Conservation (phyloP, 2,113 vertebrate genomes). For the Chloropsis hardwickii region DNA sequence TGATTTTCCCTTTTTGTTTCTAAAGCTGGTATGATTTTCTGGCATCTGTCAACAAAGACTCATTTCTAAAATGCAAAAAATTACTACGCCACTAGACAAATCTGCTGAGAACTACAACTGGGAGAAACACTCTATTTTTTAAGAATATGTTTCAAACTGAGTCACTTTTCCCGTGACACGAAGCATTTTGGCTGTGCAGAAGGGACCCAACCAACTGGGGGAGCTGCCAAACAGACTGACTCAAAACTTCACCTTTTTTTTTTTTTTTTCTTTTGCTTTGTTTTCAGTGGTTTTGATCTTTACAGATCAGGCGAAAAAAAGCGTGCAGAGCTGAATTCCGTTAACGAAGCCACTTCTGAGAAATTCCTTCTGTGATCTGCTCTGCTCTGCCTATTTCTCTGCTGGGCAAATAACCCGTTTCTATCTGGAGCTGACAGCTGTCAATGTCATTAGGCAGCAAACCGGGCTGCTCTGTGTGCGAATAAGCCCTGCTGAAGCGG, state of each 20-base stretch:
- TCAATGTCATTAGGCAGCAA: not conserved
- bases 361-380: not conserved
- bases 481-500: not conserved
- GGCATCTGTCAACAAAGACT: not conserved
- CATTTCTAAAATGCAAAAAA: not conserved
- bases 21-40: not conserved
- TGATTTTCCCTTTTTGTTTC: not conserved
- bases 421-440: conserved; percentile 22
- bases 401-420: not conserved
- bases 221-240: not conserved
- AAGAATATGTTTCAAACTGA: not conserved
- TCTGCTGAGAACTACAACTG: not conserved
- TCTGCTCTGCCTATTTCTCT: not conserved
- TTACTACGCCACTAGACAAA: not conserved
- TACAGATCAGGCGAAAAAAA: not conserved
- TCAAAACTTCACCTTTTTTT: not conserved
- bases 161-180: not conserved
- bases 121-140: not conserved
- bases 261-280: not conserved
- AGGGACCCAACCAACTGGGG: not conserved
- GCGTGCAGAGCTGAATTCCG: not conserved
- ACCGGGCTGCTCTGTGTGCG: not conserved
- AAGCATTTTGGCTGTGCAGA: not conserved
- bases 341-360: not conserved
- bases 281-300: not conserved